Base-by-base conservation (phyloP, 1,140 invertebrate genomes). In the Sycophila sp. region DNA sequence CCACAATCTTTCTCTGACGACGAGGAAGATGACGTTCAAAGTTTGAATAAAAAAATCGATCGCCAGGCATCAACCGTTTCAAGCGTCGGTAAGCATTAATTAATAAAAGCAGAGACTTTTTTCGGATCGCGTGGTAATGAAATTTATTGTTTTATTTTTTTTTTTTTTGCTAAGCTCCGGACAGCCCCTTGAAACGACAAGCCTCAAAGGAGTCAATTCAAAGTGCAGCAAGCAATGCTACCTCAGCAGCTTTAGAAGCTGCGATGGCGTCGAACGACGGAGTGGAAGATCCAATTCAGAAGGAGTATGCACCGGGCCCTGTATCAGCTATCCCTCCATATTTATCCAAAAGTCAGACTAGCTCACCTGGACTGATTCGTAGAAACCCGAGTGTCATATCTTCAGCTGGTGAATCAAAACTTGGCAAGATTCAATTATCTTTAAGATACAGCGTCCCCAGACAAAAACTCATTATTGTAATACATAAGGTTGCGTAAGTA, bases 401-500 rank as follows among this genome's bases (percentile, higher is more conserved):
- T 60, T 91, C 89, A 5, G 85, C 89, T 51, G 92, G 92, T 5
- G 91, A 92, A 73, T 87, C 89, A 36, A 91, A 91, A 34, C 83
- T 94, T 34, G 93, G 95, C 0, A 89, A 93, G 62, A 94, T 97
- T 68, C 92, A 96, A 79, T 79, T 98, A 38, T 95, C 94, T 3
- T 85, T 97, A n/a, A 89, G 92, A 32, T 97, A 96, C 84, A 96
- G 93, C 75, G 88, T 92, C 32, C 91, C 91, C 73, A 87, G 95
- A 59, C 94, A 96, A 79, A 91, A 92, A 72, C 86, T 98, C 0
- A 89, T 92, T 62, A 88, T 97, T 49, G 92, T 94, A 19, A 90
- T 98, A 1, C 95, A 97, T 81, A 95, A 95, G 89, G 91, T 96
- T 74, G 90, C 90, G 94, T 96, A 89, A 91, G 93, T 71, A 32